phyloP scores from a whole-genome alignment of 2,888 invertebrate genomes.

The Craniophora ligustri region DNA sequence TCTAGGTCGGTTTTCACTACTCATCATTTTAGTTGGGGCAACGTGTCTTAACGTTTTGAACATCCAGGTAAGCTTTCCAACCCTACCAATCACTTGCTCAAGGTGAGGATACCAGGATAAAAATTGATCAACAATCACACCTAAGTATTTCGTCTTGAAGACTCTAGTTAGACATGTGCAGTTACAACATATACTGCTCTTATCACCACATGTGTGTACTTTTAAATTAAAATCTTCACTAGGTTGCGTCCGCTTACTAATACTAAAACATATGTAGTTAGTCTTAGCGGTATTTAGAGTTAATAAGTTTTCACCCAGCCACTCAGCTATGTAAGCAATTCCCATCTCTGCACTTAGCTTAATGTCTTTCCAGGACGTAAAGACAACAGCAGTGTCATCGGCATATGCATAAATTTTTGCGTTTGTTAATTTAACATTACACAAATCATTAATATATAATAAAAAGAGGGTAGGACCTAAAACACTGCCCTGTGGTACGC shows the following conservation, averaged over 20 bases:
- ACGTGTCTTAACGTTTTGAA: too few species aligned
- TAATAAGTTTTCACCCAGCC: background rate
- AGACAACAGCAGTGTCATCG: background rate
- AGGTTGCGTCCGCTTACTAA: background rate
- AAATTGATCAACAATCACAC: background rate
- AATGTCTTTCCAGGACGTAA: background rate
- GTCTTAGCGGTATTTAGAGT: too few species aligned
- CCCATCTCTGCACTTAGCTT: background rate
- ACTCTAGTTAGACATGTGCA: too few species aligned
- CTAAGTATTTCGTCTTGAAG: background rate
- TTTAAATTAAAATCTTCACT: background rate
- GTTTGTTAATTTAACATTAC: too few species aligned
- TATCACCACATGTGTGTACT: background rate
- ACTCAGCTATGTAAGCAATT: background rate
- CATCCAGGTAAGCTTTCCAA: too few species aligned
- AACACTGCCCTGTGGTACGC: too few species aligned
- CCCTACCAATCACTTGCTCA: too few species aligned
- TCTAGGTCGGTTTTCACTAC: too few species aligned
- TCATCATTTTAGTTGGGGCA: too few species aligned
- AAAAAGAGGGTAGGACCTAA: too few species aligned
- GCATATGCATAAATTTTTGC: background rate
- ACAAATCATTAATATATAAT: too few species aligned
- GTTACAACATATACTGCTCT: background rate
- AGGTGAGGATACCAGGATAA: background rate
- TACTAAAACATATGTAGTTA: background rate